Base-by-base conservation (phyloP, 2,113 vertebrate genomes). In the Montifringilla adamsi region DNA sequence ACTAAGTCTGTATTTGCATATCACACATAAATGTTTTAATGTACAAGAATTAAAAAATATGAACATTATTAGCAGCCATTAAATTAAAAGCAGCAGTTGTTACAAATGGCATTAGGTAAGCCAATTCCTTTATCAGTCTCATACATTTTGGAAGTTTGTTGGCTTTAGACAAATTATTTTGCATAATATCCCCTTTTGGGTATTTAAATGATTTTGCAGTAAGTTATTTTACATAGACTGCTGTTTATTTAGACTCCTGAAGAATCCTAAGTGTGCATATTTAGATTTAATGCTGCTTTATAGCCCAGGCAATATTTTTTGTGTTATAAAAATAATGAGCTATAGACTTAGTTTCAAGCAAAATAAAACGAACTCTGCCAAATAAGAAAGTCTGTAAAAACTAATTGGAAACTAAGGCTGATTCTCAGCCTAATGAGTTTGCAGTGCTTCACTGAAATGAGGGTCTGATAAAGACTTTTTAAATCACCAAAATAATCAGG, bases 281-380 rank as follows among this genome's bases (percentile, higher is more conserved):
- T 78, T 56, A 84, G 73, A 60, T 56, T 37, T 55, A 81, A 75
- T 63, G 49, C 14, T 69, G n/a, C 26, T 90, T 91, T 90, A 67
- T 78, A 72, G 76, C 60, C 31, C 22, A 70, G 80, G 16, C 39
- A 74, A 33, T 28, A 8, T 20, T 77, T 91, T 92, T 86, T 53
- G 41, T 72, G 13, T 28, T 93, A n/a, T 70, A 68, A 91, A 95
- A 90, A 73, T 90, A 94, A 89, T 87, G 90, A 89, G 79, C 53
- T 87, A 76, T 62, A 92, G 88, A 58, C 76, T 75, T 86, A 64
- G 64, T 92, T 93, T 95, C 76, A 75, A 92, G 86, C 44, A 72
- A 92, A 92, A 93, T 81, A 68, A 81, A 90, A 96, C 30, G 68
- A 92, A 68, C 35, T 69, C 89, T 78, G 28, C 59, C 58, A 76